Evolutionary conservation across 2,888 invertebrate genomes (phyloP).

Genomic region (Tachina fera): DNA sequence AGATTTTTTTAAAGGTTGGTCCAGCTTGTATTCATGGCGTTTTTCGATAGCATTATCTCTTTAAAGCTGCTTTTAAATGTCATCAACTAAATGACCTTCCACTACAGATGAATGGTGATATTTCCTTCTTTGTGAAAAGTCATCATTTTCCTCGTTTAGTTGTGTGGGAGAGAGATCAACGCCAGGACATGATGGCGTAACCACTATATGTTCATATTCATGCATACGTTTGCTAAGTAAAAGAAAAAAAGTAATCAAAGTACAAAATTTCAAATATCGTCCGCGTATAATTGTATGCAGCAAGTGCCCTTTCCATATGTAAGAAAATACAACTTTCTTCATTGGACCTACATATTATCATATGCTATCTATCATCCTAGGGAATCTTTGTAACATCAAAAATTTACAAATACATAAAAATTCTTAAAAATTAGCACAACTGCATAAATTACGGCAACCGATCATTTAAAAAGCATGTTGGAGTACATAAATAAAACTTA

Average conservation of each 20-base stretch:
- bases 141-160: slow-evolving; percentile 96
- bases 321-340: background rate
- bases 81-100: slow-evolving; percentile 84
- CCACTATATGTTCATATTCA: slow-evolving; percentile 93
- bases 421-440: too few relatives aligned
- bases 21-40: slow-evolving; percentile 41
- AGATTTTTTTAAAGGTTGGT: slow-evolving; percentile 48
- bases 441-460: too few relatives aligned
- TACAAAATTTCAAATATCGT: background rate
- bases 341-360: too few relatives aligned
- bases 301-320: background rate
- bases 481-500: slow-evolving; percentile 81
- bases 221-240: slow-evolving; percentile 87
- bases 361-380: too few relatives aligned
- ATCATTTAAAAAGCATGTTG: too few relatives aligned
- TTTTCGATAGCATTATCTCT: slow-evolving; percentile 12
- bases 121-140: slow-evolving; percentile 94
- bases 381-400: background rate
- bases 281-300: background rate
- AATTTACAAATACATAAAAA: too few relatives aligned
- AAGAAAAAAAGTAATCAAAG: background rate
- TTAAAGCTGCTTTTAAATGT: slow-evolving; percentile 74
- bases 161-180: slow-evolving; percentile 92
- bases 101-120: slow-evolving; percentile 96
- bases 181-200: slow-evolving; percentile 91